Evolutionary conservation across 2,888 invertebrate genomes (phyloP), one percentile per base, ranked within the genome.

Genomic region (Papilio gigon): DNA sequence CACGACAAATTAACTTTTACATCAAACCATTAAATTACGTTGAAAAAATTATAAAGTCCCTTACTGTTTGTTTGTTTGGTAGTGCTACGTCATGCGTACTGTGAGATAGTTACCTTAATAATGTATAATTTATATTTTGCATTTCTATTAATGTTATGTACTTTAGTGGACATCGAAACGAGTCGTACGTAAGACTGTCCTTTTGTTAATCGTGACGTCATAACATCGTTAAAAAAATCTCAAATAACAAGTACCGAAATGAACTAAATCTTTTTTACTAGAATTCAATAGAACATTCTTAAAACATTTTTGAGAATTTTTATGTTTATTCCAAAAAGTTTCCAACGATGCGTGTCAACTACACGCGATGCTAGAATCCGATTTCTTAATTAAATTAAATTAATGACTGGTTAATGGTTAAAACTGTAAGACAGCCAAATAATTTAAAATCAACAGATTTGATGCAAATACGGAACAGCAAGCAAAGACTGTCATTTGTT

Each of bases 1-100:
- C 85, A 87, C 78, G 86, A 74, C 67, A 63, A 75, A 83, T 87
- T 83, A 81, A 68, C 59, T 68, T 68, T 65, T 40, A 60, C 58
- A 59, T 14, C n/a, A 17, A 35, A 27, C 22, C 64, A 22, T 65
- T 60, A 68, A 68, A 68, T 68, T 60, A 47, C 40, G 44, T 25
- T 37, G 58, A 30, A 60, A 65, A 68, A 68, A 68, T 68, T 68
- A 50, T 47, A 59, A 68, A 59, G 27, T 42, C 17, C 4, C 25
- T n/a, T 33, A 30, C 35, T 20, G 33, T 59, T 40, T n/a, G 40
- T 59, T 35, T 42, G n/a, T 40, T 17, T 37, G 40, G 35, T 37
- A 35, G 56, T 59, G 44, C 40, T 56, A 40, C 64, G 68, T 47
- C 59, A 68, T 68, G 68, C 64, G 47, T n/a, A 20, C 20, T 22